Conservation (phyloP, 2,797 vertebrate genomes). For the Microctenopoma stevenorrisi region DNA sequence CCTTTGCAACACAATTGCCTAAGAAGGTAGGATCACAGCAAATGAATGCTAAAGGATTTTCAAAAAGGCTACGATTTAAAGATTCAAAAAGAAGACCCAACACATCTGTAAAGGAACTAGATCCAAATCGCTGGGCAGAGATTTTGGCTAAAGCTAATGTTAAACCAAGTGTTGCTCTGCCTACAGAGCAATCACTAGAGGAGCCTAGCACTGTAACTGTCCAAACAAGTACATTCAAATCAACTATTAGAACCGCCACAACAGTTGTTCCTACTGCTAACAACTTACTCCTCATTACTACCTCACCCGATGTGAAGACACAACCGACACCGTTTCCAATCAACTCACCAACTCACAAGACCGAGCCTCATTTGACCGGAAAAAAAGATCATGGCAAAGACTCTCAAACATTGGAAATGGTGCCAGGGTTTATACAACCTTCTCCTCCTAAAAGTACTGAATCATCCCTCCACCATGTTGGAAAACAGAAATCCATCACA, state of each 20-base stretch:
- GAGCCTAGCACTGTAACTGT: slow-evolving; percentile 47
- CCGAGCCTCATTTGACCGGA: slow-evolving; percentile 13
- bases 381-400: slow-evolving; percentile 12
- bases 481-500: slow-evolving; percentile 37
- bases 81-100: slow-evolving; percentile 79
- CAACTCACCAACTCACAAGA: not conserved
- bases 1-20: slow-evolving; percentile 70
- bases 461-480: slow-evolving; percentile 29
- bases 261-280: slow-evolving; percentile 4
- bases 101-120: slow-evolving; percentile 80
- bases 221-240: slow-evolving; percentile 29
- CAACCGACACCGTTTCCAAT: slow-evolving; percentile 5
- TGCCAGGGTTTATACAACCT: slow-evolving; percentile 28
- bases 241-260: slow-evolving; percentile 10
- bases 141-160: slow-evolving; percentile 79
- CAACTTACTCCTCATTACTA: slow-evolving; percentile 2
- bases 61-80: slow-evolving; percentile 71
- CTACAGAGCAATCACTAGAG: slow-evolving; percentile 52
- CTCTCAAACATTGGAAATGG: slow-evolving; percentile 6
- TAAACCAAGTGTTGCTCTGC: slow-evolving; percentile 57
- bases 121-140: slow-evolving; percentile 81
- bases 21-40: slow-evolving; percentile 59
- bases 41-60: slow-evolving; percentile 51
- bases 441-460: slow-evolving; percentile 37
- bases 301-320: slow-evolving; percentile 5